Evolutionary conservation across 64 coral and sea anemone genomes (phyloP).

Genomic region (Montipora cactus): DNA sequence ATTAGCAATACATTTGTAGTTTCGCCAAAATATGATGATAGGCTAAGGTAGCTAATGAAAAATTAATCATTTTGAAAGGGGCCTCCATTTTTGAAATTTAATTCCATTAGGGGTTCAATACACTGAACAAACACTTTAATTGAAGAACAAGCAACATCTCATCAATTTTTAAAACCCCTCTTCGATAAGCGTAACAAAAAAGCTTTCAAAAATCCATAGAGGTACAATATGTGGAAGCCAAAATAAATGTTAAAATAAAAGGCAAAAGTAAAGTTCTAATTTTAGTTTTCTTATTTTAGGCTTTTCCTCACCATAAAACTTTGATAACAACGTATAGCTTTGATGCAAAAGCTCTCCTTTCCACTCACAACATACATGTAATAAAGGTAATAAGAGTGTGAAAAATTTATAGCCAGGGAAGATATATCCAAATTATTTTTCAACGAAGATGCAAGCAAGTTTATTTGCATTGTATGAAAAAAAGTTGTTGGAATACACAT

Average conservation of each 20-base stretch:
- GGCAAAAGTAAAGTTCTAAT: neutral
- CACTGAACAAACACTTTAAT: neutral
- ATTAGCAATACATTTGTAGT: too few relatives aligned
- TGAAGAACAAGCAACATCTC: constrained; percentile 3
- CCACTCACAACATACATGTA: neutral
- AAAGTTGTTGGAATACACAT: neutral
- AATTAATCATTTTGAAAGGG: constrained; percentile 11
- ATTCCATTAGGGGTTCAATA: neutral
- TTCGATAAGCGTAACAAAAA: neutral
- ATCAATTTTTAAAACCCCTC: constrained; percentile 32
- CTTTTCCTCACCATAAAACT: too few relatives aligned
- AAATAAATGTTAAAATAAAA: neutral
- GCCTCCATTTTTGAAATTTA: neutral
- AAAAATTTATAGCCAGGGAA: constrained; percentile 26
- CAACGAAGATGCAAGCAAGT: neutral
- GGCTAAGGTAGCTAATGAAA: neutral
- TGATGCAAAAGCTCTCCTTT: neutral
- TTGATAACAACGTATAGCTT: neutral
- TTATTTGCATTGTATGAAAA: neutral
- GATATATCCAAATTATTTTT: neutral
- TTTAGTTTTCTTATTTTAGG: neutral
- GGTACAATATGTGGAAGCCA: neutral
- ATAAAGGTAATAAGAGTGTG: constrained; percentile 10
- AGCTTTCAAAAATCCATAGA: neutral
- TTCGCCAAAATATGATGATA: neutral